A percentile compares a stretch with the other conserved stretches of the same genome.
Conservation (phyloP, 2,888 invertebrate genomes). For the Pomacea canaliculata region DNA sequence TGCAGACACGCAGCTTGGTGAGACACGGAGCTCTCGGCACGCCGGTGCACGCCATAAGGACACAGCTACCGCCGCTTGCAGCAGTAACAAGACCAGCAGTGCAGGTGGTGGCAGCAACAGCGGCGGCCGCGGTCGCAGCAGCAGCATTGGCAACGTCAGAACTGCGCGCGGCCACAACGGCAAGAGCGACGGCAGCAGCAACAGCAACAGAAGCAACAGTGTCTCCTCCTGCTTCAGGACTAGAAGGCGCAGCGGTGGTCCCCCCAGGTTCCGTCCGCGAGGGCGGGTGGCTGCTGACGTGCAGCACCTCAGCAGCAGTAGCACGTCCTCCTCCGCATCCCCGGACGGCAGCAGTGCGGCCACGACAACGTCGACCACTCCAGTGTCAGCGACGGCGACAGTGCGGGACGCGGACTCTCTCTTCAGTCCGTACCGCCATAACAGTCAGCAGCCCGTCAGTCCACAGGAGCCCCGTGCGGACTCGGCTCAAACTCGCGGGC, state of each 20-base stretch:
- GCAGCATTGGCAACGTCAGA: background rate
- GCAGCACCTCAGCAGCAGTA: constrained; percentile 27
- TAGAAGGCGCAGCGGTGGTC: too few relatives aligned
- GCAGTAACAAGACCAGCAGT: constrained; percentile 1
- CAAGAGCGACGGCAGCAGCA: constrained; percentile 1
- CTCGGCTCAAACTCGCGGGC: background rate
- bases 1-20: constrained; percentile 13
- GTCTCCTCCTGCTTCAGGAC: too few relatives aligned
- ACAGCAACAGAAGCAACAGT: background rate
- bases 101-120: background rate
- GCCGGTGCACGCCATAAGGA: constrained; percentile 9
- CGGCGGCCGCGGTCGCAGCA: constrained; percentile 6
- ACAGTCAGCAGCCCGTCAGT: background rate
- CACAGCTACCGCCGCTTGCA: constrained; percentile 8
- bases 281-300: constrained; percentile 18
- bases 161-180: background rate
- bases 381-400: constrained; percentile 29
- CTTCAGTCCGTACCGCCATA: constrained; percentile 27
- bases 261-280: background rate
- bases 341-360: background rate
- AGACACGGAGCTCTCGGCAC: constrained; percentile 14
- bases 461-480: background rate
- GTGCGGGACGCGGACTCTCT: background rate
- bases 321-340: background rate
- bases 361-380: constrained; percentile 27